phyloP scores from a whole-genome alignment of 1,140 invertebrate species.

The Pemphigus obesinymphae region DNA sequence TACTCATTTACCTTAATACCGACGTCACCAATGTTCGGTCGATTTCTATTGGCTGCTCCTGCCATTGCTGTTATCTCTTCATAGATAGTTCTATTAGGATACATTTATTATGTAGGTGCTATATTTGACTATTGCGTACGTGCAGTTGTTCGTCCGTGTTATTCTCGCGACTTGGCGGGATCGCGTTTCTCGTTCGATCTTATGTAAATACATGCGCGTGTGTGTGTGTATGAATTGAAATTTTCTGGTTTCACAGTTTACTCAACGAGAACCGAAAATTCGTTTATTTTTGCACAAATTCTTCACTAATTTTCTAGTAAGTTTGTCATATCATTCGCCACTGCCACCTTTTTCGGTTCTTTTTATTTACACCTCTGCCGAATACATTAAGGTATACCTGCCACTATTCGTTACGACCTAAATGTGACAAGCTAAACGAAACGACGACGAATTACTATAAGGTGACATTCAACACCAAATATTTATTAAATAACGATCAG shows the following conservation, averaged over 20 bases:
- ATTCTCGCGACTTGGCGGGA: background rate
- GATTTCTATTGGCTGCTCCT: too few species aligned
- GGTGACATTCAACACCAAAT: background rate
- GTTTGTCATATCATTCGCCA: too few species aligned
- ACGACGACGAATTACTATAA: background rate
- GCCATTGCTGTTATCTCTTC: background rate
- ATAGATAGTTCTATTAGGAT: background rate
- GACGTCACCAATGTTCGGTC: background rate
- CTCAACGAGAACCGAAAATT: background rate
- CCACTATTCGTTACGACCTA: background rate
- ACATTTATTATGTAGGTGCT: background rate
- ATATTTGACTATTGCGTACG: constrained; percentile 4
- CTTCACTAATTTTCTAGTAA: background rate
- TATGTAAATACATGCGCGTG: background rate
- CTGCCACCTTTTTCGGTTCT: background rate
- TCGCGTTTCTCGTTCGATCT: background rate
- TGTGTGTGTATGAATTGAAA: background rate
- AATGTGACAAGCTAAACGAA: background rate
- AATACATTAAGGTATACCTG: background rate
- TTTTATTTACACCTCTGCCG: background rate
- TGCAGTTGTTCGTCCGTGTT: background rate
- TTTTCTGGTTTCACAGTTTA: background rate
- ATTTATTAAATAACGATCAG: background rate
- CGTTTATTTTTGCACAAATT: background rate
- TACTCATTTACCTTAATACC: too few species aligned